A percentile compares a stretch with the other conserved stretches of the same genome.
phyloP scores from a whole-genome alignment of 2,797 vertebrate species.

The Clarias fuscus region DNA sequence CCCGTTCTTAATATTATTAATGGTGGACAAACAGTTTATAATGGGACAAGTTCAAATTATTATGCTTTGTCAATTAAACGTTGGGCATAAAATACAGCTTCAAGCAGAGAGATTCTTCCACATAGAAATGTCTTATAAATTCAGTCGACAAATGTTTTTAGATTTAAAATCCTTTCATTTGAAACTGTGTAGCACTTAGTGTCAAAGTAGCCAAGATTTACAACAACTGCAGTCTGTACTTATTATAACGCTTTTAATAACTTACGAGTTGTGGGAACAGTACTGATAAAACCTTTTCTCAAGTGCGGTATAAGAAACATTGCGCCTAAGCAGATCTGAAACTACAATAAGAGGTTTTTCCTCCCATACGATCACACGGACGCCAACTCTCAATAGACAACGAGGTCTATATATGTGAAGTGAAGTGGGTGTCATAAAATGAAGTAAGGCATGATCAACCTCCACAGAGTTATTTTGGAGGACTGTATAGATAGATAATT shows the following conservation, averaged over 20 bases:
- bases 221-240: not conserved
- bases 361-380: not conserved
- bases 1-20: not conserved
- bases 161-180: not conserved
- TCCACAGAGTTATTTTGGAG: slow-evolving; percentile 10
- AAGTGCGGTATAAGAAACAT: not conserved
- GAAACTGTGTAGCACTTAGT: not conserved
- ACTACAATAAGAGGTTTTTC: not conserved
- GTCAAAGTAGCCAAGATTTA: not conserved
- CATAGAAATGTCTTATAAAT: not conserved
- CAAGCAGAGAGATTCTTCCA: not conserved
- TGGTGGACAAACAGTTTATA: not conserved
- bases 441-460: slow-evolving; percentile 4
- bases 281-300: not conserved
- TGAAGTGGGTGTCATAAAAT: slow-evolving; percentile 8
- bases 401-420: not conserved
- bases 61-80: not conserved
- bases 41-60: not conserved
- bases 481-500: not conserved
- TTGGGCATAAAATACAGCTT: not conserved
- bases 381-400: not conserved
- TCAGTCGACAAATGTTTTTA: not conserved
- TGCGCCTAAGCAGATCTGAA: not conserved
- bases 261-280: not conserved
- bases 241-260: not conserved